Base-by-base conservation (phyloP, 2,888 invertebrate genomes). In the Philereme vetulata region DNA sequence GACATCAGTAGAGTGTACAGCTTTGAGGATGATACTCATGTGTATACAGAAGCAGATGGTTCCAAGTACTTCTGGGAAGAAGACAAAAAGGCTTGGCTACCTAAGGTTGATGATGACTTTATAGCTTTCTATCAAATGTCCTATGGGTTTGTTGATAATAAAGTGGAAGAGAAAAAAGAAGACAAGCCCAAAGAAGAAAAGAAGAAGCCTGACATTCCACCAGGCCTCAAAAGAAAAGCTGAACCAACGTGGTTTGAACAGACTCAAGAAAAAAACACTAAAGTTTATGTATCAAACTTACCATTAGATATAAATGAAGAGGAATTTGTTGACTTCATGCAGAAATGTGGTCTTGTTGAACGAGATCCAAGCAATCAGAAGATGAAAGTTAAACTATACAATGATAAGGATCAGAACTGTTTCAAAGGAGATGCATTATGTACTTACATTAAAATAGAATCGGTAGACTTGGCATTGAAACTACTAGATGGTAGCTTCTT, bases 351-450 rank as follows among this genome's bases (percentile, higher is more conserved):
- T 4, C 93, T 99, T 66, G 95, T 99, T 36, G 97, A 98, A 93
- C 94, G 96, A 72, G 98, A 99, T 84, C 94, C 95, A 0, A 93
- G 94, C 48, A 95, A 94, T 8, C 95, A 95, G 70, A 95, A 95
- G 80, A 96, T 96, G 85, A 99, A 98, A 88, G 90, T 98, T 1
- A 99, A 99, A 91, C 87, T 99, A 40, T 99, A 99, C 84, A 94
- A 93, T 71, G 97, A 98, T 77, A 88, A 94, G 42, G 94, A 95
- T 75, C 95, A 96, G 0, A 95, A 97, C 66, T 93, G 94, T 64
- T 93, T 96, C 38, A 99, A 99, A 92, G 99, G 99, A 7, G 99
- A 99, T 92, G 99, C 97, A 8, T 92, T 98, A 47, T 99, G 99
- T 85, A 97, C 98, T 68, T 99, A 98, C 80, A 97, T 99, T 53